Conservation (phyloP, 2,888 invertebrate genomes). For the Druceiella hillmani region DNA sequence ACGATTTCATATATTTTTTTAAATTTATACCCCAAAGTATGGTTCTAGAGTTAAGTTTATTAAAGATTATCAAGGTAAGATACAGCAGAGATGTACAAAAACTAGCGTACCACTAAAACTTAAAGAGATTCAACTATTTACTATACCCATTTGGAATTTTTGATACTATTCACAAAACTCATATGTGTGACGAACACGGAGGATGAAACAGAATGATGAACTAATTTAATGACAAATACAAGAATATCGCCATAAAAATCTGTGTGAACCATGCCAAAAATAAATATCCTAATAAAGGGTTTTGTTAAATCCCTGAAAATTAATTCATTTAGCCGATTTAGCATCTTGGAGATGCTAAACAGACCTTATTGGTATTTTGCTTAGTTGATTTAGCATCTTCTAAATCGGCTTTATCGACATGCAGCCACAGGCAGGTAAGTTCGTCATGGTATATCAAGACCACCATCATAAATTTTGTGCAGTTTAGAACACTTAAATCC, state of each 20-base stretch:
- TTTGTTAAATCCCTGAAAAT: neutral
- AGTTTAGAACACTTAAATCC: neutral
- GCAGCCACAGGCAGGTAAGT: too few species aligned
- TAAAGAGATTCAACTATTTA: neutral
- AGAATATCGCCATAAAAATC: neutral
- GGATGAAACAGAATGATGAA: slow-evolving; percentile 2
- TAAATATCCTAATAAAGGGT: neutral
- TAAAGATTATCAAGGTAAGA: neutral
- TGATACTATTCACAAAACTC: neutral
- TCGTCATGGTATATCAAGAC: too few species aligned
- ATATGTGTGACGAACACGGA: slow-evolving; percentile 3
- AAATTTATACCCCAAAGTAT: too few species aligned
- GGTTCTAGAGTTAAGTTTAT: neutral
- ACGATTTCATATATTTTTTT: too few species aligned
- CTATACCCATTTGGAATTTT: neutral
- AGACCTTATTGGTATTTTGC: neutral
- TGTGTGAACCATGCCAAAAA: slow-evolving; percentile 1
- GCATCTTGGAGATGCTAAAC: neutral
- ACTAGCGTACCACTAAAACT: neutral
- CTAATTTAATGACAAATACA: neutral
- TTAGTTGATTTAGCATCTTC: neutral
- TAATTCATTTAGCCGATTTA: neutral
- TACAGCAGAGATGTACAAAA: neutral
- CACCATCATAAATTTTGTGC: slow-evolving; percentile 3
- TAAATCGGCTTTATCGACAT: too few species aligned